phyloP scores from a whole-genome alignment of 2,888 invertebrate species.

The Lasioglossum oenotherae region DNA sequence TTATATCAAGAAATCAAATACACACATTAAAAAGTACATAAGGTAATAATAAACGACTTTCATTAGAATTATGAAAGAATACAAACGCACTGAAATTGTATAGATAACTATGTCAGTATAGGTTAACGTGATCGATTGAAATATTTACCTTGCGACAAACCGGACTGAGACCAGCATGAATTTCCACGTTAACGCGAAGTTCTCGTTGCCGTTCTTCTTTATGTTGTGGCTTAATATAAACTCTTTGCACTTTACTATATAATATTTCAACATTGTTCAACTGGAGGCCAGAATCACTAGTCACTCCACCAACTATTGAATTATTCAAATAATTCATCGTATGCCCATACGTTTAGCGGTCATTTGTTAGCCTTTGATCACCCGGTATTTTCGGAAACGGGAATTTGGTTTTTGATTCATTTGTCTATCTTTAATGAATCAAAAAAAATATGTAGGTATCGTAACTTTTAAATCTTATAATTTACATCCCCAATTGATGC shows the following conservation, averaged over 20 bases:
- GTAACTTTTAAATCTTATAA: constrained; percentile 72
- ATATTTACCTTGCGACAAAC: constrained; percentile 82
- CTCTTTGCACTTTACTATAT: constrained; percentile 81
- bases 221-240: constrained; percentile 81
- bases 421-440: constrained; percentile 64
- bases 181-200: constrained; percentile 81
- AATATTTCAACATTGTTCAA: constrained; percentile 82
- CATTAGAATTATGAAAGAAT: not conserved
- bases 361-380: constrained; percentile 51
- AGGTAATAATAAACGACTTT: not conserved
- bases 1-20: not conserved
- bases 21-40: not conserved
- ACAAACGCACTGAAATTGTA: not conserved
- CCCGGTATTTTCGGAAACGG: constrained; percentile 37
- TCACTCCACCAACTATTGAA: constrained; percentile 72
- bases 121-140: constrained; percentile 36
- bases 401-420: constrained; percentile 66
- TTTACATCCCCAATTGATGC: constrained; percentile 62
- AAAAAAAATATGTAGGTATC: constrained; percentile 62
- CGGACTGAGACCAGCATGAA: constrained; percentile 82
- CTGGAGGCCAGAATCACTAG: constrained; percentile 80
- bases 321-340: constrained; percentile 82
- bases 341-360: constrained; percentile 58
- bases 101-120: constrained; percentile 3
- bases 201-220: constrained; percentile 83